Evolutionary conservation across 1,140 invertebrate genomes (phyloP), one percentile per base, ranked within the genome.

Genomic region (Heliconius eleuchia): DNA sequence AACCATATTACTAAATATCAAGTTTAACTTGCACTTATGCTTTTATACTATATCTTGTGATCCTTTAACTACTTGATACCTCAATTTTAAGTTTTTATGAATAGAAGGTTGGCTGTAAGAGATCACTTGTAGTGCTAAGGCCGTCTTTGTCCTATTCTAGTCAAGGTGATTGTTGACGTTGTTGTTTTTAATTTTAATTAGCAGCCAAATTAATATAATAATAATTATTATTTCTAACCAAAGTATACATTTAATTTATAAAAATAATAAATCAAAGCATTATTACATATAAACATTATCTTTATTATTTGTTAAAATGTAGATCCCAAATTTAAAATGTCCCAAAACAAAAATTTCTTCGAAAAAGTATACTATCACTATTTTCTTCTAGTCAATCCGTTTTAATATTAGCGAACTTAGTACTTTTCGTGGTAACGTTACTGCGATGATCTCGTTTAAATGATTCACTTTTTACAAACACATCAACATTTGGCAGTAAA

Each of bases 401-500:
- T 8, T 74, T n/a, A 39, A 30, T 16, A 39, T 66, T 80, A 1
- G 13, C 55, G 23, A 9, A 37, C 39, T 73, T 52, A 39, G 34
- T 55, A 27, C 5, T 23, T 60, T 57, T 72, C 50, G 30, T 66
- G 16, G 52, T 76, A n/a, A 39, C 6, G 39, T 84, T 82, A 46
- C 72, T 23, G 60, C 3, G 30, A 11, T 66, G 6, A 27, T 23
- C 13, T 23, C 27, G 77, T 57, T 73, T 78, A 60, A 39, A 39
- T 18, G 37, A 39, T 16, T 39, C 34, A 37, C 57, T 73, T 39
- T 46, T 55, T 72, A 86, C 77, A 78, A 78, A 81, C 5, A 85
- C 79, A 80, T 84, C 83, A 16, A 86, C 82, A 42, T 88, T 86
- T 11, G 83, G 83, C 6, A 87, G 52, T 71, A 80, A 23, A 1